Conservation (phyloP, 2,113 vertebrate genomes). For the Microtus pennsylvanicus region DNA sequence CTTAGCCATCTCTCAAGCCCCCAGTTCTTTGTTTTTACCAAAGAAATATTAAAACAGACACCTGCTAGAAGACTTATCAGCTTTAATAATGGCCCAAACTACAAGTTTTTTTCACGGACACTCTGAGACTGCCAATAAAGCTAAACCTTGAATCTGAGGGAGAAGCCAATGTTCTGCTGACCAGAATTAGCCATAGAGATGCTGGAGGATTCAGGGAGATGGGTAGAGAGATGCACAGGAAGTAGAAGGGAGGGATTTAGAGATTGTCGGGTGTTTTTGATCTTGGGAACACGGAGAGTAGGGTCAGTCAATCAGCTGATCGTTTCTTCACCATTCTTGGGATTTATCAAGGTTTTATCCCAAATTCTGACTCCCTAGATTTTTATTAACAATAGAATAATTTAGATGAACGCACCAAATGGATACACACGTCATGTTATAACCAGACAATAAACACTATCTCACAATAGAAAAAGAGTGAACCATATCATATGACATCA, state of each 20-base stretch:
- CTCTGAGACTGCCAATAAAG: not conserved
- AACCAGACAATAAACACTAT: not conserved
- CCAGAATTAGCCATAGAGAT: not conserved
- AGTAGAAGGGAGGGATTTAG: no score
- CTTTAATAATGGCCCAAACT: not conserved
- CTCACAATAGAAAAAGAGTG: not conserved
- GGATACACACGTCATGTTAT: no score
- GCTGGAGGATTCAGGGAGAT: not conserved
- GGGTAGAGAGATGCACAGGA: not conserved
- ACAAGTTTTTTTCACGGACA: not conserved
- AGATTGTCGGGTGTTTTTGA: not conserved
- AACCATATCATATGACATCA: not conserved
- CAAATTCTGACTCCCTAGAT: not conserved
- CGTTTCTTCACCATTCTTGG: not conserved
- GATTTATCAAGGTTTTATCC: not conserved
- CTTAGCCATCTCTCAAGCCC: not conserved
- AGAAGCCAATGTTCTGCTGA: not conserved
- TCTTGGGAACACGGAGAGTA: not conserved
- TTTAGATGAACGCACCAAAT: not conserved
- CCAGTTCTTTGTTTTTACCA: not conserved
- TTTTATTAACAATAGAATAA: not conserved
- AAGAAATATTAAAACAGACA: conserved; percentile 31
- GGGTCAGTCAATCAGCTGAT: not conserved
- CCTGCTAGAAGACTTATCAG: not conserved
- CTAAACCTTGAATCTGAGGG: not conserved